A percentile compares a stretch with the other conserved stretches of the same genome.
Evolutionary conservation across 2,113 vertebrate genomes (phyloP).

Genomic region (Ovis canadensis): DNA sequence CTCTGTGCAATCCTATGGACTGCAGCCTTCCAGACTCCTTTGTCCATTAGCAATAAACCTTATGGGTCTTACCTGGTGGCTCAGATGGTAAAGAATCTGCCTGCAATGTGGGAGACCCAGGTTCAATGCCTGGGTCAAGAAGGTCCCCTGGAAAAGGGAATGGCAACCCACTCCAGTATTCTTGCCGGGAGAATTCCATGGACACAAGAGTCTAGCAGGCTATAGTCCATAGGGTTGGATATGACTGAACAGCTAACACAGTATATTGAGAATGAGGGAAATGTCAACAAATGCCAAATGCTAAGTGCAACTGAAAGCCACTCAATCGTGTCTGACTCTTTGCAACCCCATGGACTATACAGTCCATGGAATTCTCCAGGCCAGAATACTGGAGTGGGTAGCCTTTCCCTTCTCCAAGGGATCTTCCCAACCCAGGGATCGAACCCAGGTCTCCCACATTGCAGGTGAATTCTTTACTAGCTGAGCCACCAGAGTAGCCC

Average conservation of each 20-base stretch:
- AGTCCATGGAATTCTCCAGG: neutral
- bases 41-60: neutral
- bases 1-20: neutral
- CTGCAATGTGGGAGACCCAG: neutral
- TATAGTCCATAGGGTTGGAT: neutral
- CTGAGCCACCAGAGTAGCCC: neutral
- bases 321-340: neutral
- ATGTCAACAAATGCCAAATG: neutral
- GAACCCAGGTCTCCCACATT: neutral
- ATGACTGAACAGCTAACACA: neutral
- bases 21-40: neutral
- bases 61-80: neutral
- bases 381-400: neutral
- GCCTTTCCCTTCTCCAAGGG: neutral
- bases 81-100: neutral
- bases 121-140: neutral
- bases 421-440: neutral
- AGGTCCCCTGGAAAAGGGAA: neutral
- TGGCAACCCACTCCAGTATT: neutral
- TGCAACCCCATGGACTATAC: neutral
- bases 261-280: neutral
- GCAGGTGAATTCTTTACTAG: neutral
- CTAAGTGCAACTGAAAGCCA: neutral
- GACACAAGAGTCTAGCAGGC: neutral
- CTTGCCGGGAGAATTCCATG: neutral